phyloP scores from a whole-genome alignment of 1,140 invertebrate genomes.

The Zaprionus gabonicus region DNA sequence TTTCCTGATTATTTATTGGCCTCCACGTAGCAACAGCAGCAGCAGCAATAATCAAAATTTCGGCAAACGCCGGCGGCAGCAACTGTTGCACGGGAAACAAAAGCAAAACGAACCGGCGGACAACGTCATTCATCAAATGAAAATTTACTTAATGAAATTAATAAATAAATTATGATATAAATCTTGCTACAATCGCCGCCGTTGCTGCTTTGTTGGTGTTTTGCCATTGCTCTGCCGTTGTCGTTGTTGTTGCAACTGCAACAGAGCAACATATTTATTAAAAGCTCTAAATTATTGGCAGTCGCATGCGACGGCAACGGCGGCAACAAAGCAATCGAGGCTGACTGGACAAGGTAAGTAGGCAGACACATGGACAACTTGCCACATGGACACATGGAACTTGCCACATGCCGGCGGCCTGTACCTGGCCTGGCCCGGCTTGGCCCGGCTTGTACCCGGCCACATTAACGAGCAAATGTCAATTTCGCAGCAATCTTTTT shows the following conservation, averaged over 20 bases:
- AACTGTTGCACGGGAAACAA: slow-evolving; percentile 44
- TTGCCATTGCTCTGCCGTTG: slow-evolving; percentile 24
- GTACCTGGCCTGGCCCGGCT: slow-evolving; percentile 27
- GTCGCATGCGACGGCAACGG: slow-evolving; percentile 63
- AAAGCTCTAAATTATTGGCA: slow-evolving; percentile 82
- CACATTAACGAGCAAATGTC: slow-evolving; percentile 79
- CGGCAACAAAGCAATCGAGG: slow-evolving; percentile 67
- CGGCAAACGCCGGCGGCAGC: slow-evolving; percentile 50
- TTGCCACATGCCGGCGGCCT: slow-evolving; percentile 22
- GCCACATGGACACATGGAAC: slow-evolving; percentile 21
- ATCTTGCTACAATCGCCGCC: slow-evolving; percentile 62
- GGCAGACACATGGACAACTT: slow-evolving; percentile 24
- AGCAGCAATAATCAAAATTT: slow-evolving; percentile 63
- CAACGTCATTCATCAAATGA: slow-evolving; percentile 74
- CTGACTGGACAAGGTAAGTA: slow-evolving; percentile 24
- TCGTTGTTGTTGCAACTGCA: slow-evolving; percentile 1
- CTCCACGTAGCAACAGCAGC: slow-evolving; percentile 41
- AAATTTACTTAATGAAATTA: slow-evolving; percentile 83
- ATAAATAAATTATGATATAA: slow-evolving; percentile 83
- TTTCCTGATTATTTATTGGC: slow-evolving; percentile 58
- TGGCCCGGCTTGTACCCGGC: slow-evolving; percentile 24
- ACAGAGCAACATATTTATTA: slow-evolving; percentile 77
- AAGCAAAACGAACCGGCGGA: slow-evolving; percentile 41
- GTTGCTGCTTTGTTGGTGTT: slow-evolving; percentile 38
- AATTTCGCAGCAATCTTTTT: slow-evolving; percentile 79